Evolutionary conservation across 2,888 invertebrate genomes (phyloP).

Genomic region (Hylaea fasciaria): DNA sequence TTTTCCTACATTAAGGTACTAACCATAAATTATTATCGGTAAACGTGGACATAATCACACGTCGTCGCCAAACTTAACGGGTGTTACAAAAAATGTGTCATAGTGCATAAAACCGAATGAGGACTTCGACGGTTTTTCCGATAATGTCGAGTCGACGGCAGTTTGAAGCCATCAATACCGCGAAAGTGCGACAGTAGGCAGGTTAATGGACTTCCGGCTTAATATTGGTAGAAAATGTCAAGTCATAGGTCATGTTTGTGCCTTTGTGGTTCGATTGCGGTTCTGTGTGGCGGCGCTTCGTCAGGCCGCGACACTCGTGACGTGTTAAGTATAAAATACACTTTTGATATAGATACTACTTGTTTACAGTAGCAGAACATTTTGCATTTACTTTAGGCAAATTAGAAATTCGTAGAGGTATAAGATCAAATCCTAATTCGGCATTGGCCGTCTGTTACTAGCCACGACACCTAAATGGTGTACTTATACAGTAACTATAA

Average conservation of each 20-base stretch:
- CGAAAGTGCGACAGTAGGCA: constrained; percentile 26
- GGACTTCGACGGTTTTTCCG: constrained; percentile 23
- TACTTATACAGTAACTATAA: too few species aligned
- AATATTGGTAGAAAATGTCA: constrained; percentile 9
- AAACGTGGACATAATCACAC: constrained; percentile 2
- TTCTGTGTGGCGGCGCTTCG: neutral
- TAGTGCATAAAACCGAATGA: constrained; percentile 32
- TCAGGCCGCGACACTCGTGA: too few species aligned
- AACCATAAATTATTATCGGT: neutral
- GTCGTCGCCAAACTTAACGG: constrained; percentile 12
- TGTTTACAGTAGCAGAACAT: too few species aligned
- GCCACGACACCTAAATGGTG: too few species aligned
- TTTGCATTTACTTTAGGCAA: too few species aligned
- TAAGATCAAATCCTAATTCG: too few species aligned
- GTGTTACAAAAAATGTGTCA: constrained; percentile 26
- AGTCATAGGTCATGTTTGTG: constrained; percentile 18
- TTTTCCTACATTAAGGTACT: too few species aligned
- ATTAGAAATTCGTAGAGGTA: too few species aligned
- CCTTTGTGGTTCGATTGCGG: constrained; percentile 14
- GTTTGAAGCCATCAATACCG: constrained; percentile 31
- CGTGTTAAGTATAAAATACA: too few species aligned
- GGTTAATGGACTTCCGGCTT: constrained; percentile 39
- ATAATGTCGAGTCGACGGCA: constrained; percentile 24
- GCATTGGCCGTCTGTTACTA: too few species aligned
- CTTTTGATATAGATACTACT: too few species aligned